phyloP scores from a whole-genome alignment of 1,140 invertebrate genomes.

The Meteorus sp. region DNA sequence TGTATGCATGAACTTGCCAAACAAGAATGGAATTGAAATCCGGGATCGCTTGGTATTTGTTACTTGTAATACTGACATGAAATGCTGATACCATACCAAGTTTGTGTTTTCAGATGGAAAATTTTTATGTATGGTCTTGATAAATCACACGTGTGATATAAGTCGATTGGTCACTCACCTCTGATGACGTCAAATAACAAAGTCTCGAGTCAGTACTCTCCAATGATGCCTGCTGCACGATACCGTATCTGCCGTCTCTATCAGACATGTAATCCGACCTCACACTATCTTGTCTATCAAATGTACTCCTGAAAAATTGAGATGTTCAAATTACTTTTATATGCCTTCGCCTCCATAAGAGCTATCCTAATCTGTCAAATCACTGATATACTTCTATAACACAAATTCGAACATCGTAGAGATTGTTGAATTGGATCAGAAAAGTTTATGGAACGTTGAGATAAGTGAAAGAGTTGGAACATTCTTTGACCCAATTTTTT shows the following conservation, averaged over 20 bases:
- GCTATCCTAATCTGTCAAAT: no score
- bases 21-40: no score
- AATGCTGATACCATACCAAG: no score
- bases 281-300: conserved; percentile 87
- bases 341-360: background rate
- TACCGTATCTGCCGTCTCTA: conserved; percentile 79
- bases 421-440: no score
- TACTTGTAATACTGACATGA: no score
- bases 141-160: background rate
- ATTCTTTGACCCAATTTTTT: no score
- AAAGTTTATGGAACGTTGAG: no score
- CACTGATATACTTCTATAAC: background rate
- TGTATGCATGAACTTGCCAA: no score
- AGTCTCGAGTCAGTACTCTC: conserved; percentile 91
- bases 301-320: conserved; percentile 67
- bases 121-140: background rate
- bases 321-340: background rate
- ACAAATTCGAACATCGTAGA: no score
- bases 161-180: conserved; percentile 70
- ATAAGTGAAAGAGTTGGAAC: no score
- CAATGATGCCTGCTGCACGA: conserved; percentile 89
- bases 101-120: no score
- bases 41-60: no score
- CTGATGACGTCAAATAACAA: conserved; percentile 91
- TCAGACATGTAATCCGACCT: conserved; percentile 89